Evolutionary conservation across 2,113 vertebrate species (phyloP).

Genomic region (Rhinoderma darwinii): DNA sequence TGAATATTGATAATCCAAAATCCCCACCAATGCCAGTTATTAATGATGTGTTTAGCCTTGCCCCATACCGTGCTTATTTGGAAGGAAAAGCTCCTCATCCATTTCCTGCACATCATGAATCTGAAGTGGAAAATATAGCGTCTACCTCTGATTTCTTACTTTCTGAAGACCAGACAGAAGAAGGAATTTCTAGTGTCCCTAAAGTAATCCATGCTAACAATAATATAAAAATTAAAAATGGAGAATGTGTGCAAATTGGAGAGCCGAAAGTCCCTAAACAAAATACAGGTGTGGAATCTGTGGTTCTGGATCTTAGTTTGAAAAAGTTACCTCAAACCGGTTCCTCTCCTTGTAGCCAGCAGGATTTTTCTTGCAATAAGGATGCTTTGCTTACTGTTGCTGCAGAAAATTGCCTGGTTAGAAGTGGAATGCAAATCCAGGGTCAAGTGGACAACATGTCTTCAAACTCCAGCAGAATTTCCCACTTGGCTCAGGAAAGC

Average conservation of each 20-base stretch:
- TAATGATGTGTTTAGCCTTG: constrained; percentile 91
- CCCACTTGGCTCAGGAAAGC: no score
- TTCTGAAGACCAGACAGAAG: fast-evolving
- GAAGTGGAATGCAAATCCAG: neutral
- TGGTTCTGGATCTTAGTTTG: constrained; percentile 65
- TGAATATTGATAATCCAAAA: constrained; percentile 1
- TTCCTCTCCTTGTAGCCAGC: neutral
- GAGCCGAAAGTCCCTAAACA: neutral
- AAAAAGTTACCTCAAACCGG: constrained; percentile 57
- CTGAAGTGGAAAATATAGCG: neutral
- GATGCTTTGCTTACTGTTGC: neutral
- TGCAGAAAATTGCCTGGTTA: neutral
- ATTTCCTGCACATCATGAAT: neutral
- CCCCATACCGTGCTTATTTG: constrained; percentile 81
- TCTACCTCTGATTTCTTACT: neutral
- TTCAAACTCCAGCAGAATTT: neutral
- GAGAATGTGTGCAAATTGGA: neutral
- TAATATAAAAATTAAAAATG: neutral
- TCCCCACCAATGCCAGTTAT: constrained; percentile 93
- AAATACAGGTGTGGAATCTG: neutral
- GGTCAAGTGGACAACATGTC: neutral
- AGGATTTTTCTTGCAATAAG: neutral
- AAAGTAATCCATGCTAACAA: neutral
- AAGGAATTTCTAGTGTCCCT: neutral
- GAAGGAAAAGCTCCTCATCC: constrained; percentile 8